Conservation (phyloP, 2,113 vertebrate species). For the Lagenorhynchus albirostris region DNA sequence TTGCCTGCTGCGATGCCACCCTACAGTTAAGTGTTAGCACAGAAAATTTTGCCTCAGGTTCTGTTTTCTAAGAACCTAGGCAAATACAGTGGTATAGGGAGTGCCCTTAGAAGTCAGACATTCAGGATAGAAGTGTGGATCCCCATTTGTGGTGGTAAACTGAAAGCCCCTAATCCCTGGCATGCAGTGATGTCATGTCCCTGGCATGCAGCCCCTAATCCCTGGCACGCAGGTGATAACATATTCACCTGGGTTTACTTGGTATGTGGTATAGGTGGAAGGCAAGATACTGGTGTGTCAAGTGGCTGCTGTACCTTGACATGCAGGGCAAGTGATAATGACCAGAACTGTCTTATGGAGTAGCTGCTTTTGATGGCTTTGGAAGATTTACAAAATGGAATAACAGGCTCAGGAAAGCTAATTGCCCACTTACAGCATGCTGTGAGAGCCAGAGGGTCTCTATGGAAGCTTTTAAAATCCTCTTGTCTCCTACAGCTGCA, state of each 20-base stretch:
- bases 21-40: not conserved
- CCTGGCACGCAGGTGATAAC: not conserved
- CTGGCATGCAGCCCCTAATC: no score
- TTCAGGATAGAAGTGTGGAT: not conserved
- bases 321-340: not conserved
- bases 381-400: not conserved
- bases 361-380: not conserved
- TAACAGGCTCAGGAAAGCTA: not conserved
- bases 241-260: not conserved
- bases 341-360: not conserved
- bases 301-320: not conserved
- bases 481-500: not conserved
- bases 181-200: not conserved
- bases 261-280: not conserved
- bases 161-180: not conserved
- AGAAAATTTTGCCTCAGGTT: not conserved
- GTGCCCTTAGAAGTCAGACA: not conserved
- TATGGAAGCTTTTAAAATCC: not conserved
- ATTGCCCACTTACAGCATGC: not conserved
- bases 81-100: not conserved
- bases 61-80: not conserved
- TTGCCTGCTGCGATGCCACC: not conserved
- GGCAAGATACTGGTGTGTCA: not conserved
- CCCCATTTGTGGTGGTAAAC: not conserved
- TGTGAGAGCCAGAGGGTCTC: not conserved